Evolutionary conservation across 2,888 invertebrate species (phyloP), one percentile per base, ranked within the genome.

Genomic region (Cerastoderma edule): DNA sequence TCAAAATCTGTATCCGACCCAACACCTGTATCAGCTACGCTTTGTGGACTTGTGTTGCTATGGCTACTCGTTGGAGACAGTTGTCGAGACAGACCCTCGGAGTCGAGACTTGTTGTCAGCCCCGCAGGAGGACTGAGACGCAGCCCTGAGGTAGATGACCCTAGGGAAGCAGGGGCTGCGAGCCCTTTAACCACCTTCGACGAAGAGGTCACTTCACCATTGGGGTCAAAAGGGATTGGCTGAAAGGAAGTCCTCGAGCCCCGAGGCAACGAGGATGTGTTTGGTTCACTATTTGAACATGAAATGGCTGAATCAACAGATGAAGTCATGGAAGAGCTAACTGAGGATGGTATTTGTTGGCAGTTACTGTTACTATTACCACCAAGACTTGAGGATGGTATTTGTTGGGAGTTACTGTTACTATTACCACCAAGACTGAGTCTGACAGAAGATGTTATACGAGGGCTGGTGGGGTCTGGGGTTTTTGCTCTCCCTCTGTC

Each of bases 1-100:
- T 85, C 85, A 10, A 83, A 75, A 67, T 85, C 85, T 2, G 80
- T 80, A 64, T 85, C 85, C 8, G 85, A 85, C 28, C 83, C 85
- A 8, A 81, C 76, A 13, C 83, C 81, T 8, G 85, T 80, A 50
- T 82, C 80, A 2, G 78, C 73, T 27, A 75, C 74, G 75, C 81
- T 80, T 10, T 75, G 76, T 16, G 85, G 85, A 67, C 83, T 83
- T 35, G 72, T 35, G 28, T 77, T 72, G 68, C 85, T 84, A 39
- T 83, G 70, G 39, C 75, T 68, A 53, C 78, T 72, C 6, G 57
- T 50, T 35, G 80, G 77, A 50, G 81, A 81, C 68, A 81, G 63
- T 60, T 75, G 74, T 33, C 50, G 67, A 48, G 67, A 54, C 64
- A 76, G 35, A 3, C 57, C 72, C 46, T 85, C 84, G 0, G 83